Conservation (phyloP, 2,888 invertebrate genomes). For the Patella pellucida region DNA sequence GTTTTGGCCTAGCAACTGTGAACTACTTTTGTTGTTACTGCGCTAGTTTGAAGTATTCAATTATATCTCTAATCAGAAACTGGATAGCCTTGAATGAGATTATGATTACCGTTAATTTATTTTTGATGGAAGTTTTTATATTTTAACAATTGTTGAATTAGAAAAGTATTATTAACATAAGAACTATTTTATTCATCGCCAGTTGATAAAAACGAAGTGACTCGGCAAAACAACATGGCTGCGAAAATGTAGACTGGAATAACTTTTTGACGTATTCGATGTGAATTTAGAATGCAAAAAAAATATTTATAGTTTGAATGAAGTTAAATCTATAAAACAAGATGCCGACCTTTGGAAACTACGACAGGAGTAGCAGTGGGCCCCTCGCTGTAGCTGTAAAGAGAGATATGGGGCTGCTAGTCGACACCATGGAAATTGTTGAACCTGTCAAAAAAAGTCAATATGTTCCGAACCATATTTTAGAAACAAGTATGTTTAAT, state of each 20-base stretch:
- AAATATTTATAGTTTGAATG: background rate
- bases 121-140: too few relatives aligned
- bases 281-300: background rate
- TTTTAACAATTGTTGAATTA: too few relatives aligned
- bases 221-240: background rate
- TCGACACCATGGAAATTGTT: slow-evolving; percentile 63
- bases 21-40: too few relatives aligned
- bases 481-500: slow-evolving; percentile 56
- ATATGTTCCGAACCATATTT: slow-evolving; percentile 58
- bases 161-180: too few relatives aligned
- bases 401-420: slow-evolving; percentile 39
- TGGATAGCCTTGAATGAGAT: too few relatives aligned
- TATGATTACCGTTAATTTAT: too few relatives aligned
- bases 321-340: background rate
- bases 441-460: slow-evolving; percentile 54
- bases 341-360: background rate
- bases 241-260: background rate
- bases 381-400: slow-evolving; percentile 29
- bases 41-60: too few relatives aligned
- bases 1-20: too few relatives aligned
- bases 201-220: background rate
- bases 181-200: background rate
- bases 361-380: slow-evolving; percentile 15
- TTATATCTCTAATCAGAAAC: too few relatives aligned
- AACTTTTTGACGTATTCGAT: background rate